Base-by-base conservation (phyloP, 2,888 invertebrate genomes). In the Spilosoma lubricipeda region DNA sequence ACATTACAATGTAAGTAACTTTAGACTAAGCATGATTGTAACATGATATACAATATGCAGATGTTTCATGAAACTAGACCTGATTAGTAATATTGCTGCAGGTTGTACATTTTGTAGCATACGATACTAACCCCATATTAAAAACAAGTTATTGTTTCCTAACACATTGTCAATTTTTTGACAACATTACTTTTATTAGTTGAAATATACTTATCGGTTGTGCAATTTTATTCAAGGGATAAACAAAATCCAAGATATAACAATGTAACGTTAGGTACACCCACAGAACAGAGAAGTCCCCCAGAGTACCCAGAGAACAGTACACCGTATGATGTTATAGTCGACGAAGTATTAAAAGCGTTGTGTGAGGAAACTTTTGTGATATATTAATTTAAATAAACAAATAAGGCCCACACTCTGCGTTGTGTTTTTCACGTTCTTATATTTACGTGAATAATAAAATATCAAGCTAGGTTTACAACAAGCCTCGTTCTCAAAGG, bases 381-480 rank as follows among this genome's bases (percentile, higher is more conserved):
- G 63, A 63, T 30, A 59, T 1, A 63, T 63, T 30, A 18, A 30
- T 63, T 63, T 30, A 30, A 63, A 63, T 63, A 63, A 63, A 63
- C 63, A 63, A 30, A 63, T 63, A 63, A 30, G 5, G 30, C 63
- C 33, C 18, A 30, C 30, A 63, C 63, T 63, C 27, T 63, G 30
- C 30, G 30, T 63, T 63, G 8, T 63, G 30, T 63, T 63, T 63
- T 63, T 63, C 18, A 13, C 15, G 18, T 30, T 30, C 18, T 30
- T 30, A 30, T 59, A 63, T 63, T 48, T 56, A 39, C 2, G n/a
- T 69, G n/a, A 70, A 59, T 45, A 45, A 48, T 59, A 70, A 70
- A 70, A 36, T 27, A 56, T 56, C 52, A 56, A 56, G 23, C 7
- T 52, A 23, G 23, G 52, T 52, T 13, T 18, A 56, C 69, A 27